Conservation (phyloP, 2,888 invertebrate species). For the Yponomeuta plumbellus region DNA sequence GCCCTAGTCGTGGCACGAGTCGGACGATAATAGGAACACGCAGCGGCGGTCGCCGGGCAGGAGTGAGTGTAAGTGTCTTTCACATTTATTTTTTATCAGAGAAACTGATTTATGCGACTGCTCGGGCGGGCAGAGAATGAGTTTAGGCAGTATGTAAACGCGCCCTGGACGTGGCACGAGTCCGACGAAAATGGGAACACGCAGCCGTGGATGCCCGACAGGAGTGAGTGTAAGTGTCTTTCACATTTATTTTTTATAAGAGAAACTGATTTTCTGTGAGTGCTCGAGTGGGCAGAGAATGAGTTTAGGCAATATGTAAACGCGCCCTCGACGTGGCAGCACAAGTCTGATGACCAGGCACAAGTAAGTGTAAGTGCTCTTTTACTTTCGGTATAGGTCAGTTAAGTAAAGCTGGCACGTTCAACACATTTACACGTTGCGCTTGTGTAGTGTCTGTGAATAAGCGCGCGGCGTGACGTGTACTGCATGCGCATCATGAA, state of each 20-base stretch:
- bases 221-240: constrained; percentile 37
- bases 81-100: not conserved
- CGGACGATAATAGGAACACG: constrained; percentile 63
- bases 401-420: no score
- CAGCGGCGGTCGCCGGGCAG: constrained; percentile 56
- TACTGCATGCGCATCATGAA: no score
- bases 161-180: constrained; percentile 56
- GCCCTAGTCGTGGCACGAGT: constrained; percentile 53
- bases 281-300: constrained; percentile 48
- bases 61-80: constrained; percentile 34
- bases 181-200: constrained; percentile 64
- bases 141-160: constrained; percentile 71
- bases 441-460: no score
- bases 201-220: constrained; percentile 54
- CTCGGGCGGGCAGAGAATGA: constrained; percentile 56
- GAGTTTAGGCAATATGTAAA: constrained; percentile 72
- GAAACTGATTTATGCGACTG: constrained; percentile 5
- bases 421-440: no score
- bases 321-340: constrained; percentile 54
- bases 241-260: not conserved
- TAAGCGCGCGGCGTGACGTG: no score
- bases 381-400: not conserved
- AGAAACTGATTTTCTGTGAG: no score
- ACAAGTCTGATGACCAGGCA: constrained; percentile 55
- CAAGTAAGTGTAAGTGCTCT: constrained; percentile 37